Evolutionary conservation across 2,797 vertebrate species (phyloP).

Genomic region (Hydrophis major): DNA sequence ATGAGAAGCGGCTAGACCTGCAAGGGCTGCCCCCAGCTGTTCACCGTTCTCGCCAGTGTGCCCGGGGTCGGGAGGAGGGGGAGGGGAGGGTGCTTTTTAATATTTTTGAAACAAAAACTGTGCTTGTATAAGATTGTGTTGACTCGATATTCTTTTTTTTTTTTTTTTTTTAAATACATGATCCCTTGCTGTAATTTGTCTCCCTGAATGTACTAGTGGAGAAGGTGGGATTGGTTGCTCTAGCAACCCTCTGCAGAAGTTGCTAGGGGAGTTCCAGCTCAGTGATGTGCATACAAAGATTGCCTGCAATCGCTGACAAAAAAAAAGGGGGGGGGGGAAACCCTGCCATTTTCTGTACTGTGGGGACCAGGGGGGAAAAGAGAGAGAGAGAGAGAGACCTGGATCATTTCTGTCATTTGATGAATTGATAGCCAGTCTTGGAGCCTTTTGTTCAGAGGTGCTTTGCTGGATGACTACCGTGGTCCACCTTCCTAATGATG

Average conservation of each 20-base stretch:
- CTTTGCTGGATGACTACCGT: not conserved
- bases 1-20: conserved; percentile 58
- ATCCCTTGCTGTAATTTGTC: conserved; percentile 56
- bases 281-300: not conserved
- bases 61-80: conserved; percentile 53
- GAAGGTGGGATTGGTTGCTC: accelerated
- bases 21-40: conserved; percentile 52
- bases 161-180: conserved; percentile 35
- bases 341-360: not conserved
- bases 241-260: not conserved
- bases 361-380: not conserved
- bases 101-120: conserved; percentile 61
- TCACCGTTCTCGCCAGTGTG: conserved; percentile 47
- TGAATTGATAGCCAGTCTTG: not conserved
- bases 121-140: conserved; percentile 68
- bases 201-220: conserved; percentile 9
- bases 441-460: not conserved
- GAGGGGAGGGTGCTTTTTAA: conserved; percentile 64
- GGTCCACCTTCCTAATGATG: not conserved
- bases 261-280: not conserved
- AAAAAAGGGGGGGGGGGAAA: not conserved
- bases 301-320: not conserved
- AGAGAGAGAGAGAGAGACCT: not conserved
- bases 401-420: not conserved
- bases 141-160: conserved; percentile 44